Conservation (phyloP, 2,113 vertebrate genomes). For the Myrmophylax atrothorax region DNA sequence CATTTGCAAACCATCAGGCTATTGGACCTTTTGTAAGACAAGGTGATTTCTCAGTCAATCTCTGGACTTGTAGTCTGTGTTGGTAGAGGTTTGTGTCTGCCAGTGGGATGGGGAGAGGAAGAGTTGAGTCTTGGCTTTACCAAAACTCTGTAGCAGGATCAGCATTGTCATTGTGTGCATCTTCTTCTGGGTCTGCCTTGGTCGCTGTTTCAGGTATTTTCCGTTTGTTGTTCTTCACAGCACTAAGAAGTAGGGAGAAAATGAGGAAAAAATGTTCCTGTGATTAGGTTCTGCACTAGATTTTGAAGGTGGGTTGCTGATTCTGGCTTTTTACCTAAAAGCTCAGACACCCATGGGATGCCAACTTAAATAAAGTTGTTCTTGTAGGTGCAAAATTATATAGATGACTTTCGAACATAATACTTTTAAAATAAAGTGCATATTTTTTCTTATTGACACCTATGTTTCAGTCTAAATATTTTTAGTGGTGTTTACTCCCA, state of each 20-base stretch:
- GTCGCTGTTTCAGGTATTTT: neutral
- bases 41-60: neutral
- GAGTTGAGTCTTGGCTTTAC: neutral
- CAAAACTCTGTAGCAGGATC: neutral
- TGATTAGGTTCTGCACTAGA: neutral
- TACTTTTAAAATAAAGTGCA: neutral
- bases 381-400: neutral
- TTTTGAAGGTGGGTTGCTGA: neutral
- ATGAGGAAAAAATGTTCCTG: neutral
- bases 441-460: neutral
- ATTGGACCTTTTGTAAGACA: neutral
- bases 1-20: neutral
- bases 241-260: neutral
- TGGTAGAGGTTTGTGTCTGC: neutral
- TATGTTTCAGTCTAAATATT: neutral
- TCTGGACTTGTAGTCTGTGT: neutral
- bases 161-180: neutral
- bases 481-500: neutral
- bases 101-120: neutral
- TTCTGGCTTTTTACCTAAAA: neutral
- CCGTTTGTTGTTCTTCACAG: neutral
- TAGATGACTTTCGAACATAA: neutral
- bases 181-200: neutral
- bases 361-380: neutral
- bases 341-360: neutral